Evolutionary conservation across 1,140 invertebrate genomes (phyloP), one percentile per base, ranked within the genome.

Genomic region (Drosophila erecta): DNA sequence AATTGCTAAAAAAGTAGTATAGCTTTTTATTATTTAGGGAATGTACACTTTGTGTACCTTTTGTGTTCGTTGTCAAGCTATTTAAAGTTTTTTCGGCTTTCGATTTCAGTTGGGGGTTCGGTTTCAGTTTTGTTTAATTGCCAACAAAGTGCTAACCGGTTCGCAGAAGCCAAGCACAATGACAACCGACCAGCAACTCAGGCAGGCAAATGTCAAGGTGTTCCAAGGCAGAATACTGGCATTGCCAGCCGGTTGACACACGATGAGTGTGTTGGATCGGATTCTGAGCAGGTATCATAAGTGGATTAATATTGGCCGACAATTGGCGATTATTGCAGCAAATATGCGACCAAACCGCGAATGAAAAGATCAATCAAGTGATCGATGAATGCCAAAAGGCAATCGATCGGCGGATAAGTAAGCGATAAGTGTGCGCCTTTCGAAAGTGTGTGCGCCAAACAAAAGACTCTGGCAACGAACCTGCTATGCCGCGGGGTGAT

Each of bases 151-250:
- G 74, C 47, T 46, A 74, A 80, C 76, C 76, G 76, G 76, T 79
- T 76, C 51, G 53, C 27, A 43, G 38, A 57, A 51, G 15, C 49
- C 10, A 58, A 78, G 47, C 75, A 77, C 41, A 69, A 78, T 53
- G 37, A 40, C 67, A 17, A 70, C 61, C 54, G 71, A 64, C 46
- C 62, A 57, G 71, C 54, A 17, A 1, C 17, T 17, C 17, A 17
- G 46, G 55, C 56, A 49, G 44, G 50, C 70, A 83, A 83, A 83
- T 83, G 78, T 81, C 78, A 81, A 81, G 79, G 79, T 72, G 66
- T 51, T 81, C 66, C 47, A 60, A 72, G 60, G 65, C 79, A 74
- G 54, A 62, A 51, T 41, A 60, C 62, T 33, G 27, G 55, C 71
- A 80, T 56, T 79, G 54, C 46, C 43, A 81, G 56, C 70, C 57